phyloP scores from a whole-genome alignment of 2,797 vertebrate species.

The Platyrinchus mystaceus region DNA sequence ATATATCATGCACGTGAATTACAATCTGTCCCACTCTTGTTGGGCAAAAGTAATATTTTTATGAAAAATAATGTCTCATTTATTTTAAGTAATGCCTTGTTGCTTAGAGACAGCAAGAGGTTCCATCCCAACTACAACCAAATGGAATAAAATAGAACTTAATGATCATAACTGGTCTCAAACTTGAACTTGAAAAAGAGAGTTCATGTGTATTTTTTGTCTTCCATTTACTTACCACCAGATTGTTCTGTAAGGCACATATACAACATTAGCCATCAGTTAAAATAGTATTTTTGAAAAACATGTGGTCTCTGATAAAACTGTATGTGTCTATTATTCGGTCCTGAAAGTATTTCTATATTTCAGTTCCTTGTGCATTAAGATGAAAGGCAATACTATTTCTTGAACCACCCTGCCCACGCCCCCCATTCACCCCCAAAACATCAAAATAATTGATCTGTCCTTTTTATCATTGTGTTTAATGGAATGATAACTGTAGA shows the following conservation, averaged over 20 bases:
- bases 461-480: neutral
- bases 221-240: neutral
- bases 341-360: neutral
- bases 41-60: neutral
- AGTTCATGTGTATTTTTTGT: neutral
- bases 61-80: neutral
- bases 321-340: neutral
- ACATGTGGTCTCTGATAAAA: neutral
- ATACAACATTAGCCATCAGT: neutral
- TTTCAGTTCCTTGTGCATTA: neutral
- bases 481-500: neutral
- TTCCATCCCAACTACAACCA: neutral
- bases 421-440: neutral
- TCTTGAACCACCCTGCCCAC: fast-evolving
- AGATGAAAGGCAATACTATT: neutral
- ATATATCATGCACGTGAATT: neutral
- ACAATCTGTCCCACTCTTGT: neutral
- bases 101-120: neutral
- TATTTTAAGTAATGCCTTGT: neutral
- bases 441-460: neutral
- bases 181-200: neutral
- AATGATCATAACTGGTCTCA: neutral
- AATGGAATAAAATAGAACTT: neutral
- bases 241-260: neutral
- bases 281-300: neutral